Evolutionary conservation across 1,140 invertebrate genomes (phyloP).

Genomic region (Drosophila ficusphila): DNA sequence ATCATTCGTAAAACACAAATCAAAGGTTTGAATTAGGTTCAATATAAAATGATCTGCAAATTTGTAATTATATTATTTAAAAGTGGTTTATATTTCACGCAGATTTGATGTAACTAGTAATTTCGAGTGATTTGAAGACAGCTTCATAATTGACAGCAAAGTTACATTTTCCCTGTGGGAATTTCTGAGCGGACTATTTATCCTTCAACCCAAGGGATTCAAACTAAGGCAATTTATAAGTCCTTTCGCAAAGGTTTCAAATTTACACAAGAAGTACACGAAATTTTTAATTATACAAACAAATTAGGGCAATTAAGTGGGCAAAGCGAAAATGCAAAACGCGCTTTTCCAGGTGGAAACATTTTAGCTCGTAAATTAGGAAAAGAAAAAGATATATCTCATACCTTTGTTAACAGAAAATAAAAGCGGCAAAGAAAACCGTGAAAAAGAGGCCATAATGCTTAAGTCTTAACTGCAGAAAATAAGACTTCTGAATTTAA

Average conservation of each 20-base stretch:
- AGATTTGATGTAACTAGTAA: no score
- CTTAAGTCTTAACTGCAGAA: not conserved
- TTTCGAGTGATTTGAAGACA: not conserved
- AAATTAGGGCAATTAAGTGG: conserved; percentile 70
- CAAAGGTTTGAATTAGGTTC: no score
- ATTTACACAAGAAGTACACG: conserved; percentile 36
- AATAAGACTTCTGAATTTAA: not conserved
- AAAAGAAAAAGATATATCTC: conserved; percentile 7
- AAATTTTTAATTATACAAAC: conserved; percentile 77
- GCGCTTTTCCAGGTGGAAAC: conserved; percentile 29
- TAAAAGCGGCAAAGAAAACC: not conserved
- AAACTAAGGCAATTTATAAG: conserved; percentile 52
- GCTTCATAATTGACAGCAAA: not conserved
- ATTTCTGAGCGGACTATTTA: not conserved
- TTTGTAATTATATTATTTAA: no score
- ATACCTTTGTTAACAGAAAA: conserved; percentile 8
- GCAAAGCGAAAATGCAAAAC: conserved; percentile 32
- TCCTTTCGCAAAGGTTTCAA: conserved; percentile 19
- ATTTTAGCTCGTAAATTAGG: conserved; percentile 23
- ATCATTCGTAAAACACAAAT: not conserved
- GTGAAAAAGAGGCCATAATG: not conserved
- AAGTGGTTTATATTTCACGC: no score
- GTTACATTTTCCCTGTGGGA: not conserved
- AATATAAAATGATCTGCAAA: no score
- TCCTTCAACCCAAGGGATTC: conserved; percentile 2